Percentiles rank a stretch among this genome's conserved stretches.
These are phyloP conservation scores for Chiropotes sagulatus DNA, from an alignment of 2,797 vertebrate genomes.

Conservation along the genomic window DNA sequence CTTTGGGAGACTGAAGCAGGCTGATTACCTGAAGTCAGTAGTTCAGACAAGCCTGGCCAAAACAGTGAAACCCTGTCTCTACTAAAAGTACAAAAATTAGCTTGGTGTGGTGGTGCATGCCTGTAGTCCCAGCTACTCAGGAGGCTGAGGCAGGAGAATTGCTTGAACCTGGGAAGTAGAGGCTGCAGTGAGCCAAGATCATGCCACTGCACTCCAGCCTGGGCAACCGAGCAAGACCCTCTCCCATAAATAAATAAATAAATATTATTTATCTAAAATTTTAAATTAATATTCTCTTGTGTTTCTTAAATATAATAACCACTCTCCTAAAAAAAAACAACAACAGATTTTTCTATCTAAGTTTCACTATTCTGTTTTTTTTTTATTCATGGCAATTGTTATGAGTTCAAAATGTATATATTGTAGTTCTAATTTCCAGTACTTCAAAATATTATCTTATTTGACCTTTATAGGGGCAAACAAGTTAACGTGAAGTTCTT, in stretches of 20 bases:
- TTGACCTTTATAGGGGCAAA: neutral
- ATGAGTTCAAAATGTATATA: neutral
- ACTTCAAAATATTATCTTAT: neutral
- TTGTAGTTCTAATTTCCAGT: neutral
- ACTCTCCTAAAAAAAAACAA: neutral
- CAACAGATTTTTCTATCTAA: neutral
- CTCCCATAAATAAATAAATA: neutral
- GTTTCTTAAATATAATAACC: neutral
- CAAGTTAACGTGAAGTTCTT: neutral
- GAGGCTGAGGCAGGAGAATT: neutral
- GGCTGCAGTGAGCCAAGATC: neutral
- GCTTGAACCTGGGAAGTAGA: neutral
- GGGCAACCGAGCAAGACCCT: neutral
- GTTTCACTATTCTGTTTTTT: neutral
- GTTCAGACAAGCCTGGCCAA: neutral
- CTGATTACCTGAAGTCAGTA: neutral
- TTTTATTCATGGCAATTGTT: neutral
- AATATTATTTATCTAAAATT: neutral
- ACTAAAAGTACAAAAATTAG: neutral
- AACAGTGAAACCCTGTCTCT: neutral
- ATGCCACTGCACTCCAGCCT: neutral
- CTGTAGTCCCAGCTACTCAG: neutral
- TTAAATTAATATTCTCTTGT: neutral
- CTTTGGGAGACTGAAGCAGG: neutral
- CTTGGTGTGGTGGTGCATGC: fast-evolving